Evolutionary conservation across 2,113 vertebrate species (phyloP), one percentile per base, ranked within the genome.

Genomic region (Ascaphus truei): DNA sequence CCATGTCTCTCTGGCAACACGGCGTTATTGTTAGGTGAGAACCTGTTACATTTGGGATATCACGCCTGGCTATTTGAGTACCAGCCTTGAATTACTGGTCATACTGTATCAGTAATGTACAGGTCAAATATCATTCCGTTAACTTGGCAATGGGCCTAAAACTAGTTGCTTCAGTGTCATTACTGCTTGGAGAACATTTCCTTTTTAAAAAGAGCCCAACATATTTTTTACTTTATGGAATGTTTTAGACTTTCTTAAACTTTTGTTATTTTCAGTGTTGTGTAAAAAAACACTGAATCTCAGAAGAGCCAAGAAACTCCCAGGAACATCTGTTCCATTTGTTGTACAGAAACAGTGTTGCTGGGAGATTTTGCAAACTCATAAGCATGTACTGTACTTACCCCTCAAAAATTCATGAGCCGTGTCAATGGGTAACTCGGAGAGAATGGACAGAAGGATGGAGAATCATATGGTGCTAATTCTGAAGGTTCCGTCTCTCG

Each of bases 51-150:
- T n/a, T n/a, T n/a, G n/a, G n/a, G n/a, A n/a, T n/a, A n/a, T n/a
- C n/a, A n/a, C n/a, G n/a, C 31, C 22, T 39, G 43, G 43, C 45
- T 36, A 60, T 69, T 22, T 15, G 43, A 37, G 30, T 36, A 13
- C 66, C 31, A 69, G 23, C 37, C 56, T 60, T 30, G 23, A 69
- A 69, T 69, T 68, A 68, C 65, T 37, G 33, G 25, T 31, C 45
- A 39, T 69, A n/a, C n/a, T n/a, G n/a, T n/a, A n/a, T n/a, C n/a
- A n/a, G n/a, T n/a, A n/a, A n/a, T n/a, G n/a, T n/a, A n/a, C n/a
- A n/a, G n/a, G n/a, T n/a, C n/a, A n/a, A n/a, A n/a, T n/a, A n/a
- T 39, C 37, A 60, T 69, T 69, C 56, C 55, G 60, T 69, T 69
- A 69, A 12, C 26, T 33, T 68, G 41, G 41, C 43, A n/a, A 15